Conservation (phyloP, 1,140 invertebrate species). For the Plutomurus gul region DNA sequence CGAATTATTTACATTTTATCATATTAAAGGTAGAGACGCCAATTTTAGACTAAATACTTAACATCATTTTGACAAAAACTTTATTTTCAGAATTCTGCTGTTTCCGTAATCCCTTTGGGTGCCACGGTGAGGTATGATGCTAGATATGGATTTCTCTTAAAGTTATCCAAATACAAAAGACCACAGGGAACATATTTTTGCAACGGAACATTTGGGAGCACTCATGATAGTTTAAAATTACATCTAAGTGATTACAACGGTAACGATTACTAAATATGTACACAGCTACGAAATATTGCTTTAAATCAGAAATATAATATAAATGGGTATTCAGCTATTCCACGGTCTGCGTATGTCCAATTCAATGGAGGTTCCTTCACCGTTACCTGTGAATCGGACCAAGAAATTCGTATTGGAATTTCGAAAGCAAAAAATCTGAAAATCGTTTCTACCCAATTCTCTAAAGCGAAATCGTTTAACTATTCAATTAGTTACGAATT, state of each 20-base stretch:
- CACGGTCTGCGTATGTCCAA: background rate
- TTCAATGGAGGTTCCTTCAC: background rate
- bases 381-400: background rate
- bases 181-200: background rate
- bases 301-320: background rate
- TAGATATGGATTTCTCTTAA: background rate
- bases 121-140: background rate
- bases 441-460: background rate
- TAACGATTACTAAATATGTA: too few species aligned
- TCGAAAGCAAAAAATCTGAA: background rate
- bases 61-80: too few species aligned
- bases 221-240: background rate
- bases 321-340: background rate
- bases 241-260: background rate
- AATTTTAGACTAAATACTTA: too few species aligned
- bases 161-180: background rate
- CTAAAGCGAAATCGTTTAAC: background rate
- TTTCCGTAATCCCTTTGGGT: too few species aligned
- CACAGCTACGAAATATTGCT: too few species aligned
- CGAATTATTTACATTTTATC: too few species aligned
- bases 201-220: background rate
- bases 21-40: too few species aligned
- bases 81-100: too few species aligned
- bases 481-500: background rate
- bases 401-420: background rate